Conservation (phyloP, 2,113 vertebrate genomes). For the Condylura cristata region DNA sequence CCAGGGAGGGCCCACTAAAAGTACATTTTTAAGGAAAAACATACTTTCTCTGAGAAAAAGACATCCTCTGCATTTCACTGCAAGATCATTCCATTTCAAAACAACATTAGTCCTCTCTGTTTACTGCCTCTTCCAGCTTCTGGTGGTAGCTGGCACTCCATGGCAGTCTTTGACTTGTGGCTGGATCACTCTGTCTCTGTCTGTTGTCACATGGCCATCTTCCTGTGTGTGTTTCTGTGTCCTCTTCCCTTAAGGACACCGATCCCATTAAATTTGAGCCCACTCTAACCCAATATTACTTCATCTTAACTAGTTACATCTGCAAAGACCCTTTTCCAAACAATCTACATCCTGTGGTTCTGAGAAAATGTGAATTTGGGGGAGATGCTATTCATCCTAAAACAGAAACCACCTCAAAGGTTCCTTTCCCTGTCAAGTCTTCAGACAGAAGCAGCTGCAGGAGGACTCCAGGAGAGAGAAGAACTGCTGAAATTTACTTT, state of each 20-base stretch:
- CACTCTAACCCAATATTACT: not conserved
- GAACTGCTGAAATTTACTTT: not conserved
- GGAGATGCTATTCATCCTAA: not conserved
- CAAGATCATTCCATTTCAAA: not conserved
- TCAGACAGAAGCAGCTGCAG: not conserved
- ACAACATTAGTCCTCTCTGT: not conserved
- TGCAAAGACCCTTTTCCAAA: not conserved
- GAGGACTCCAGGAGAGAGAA: not conserved
- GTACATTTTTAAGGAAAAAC: not conserved
- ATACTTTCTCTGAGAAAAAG: not conserved
- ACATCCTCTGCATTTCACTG: not conserved
- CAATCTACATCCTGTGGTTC: not conserved
- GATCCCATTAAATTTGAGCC: not conserved
- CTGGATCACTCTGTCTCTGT: not conserved
- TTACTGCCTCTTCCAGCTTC: not conserved
- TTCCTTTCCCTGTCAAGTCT: not conserved
- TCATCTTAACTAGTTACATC: not conserved
- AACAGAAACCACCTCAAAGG: not conserved
- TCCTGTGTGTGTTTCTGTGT: not conserved
- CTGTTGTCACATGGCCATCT: not conserved
- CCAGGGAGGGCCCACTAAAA: too few relatives aligned
- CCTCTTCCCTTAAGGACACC: not conserved
- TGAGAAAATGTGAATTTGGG: not conserved
- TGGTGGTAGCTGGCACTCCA: not conserved
- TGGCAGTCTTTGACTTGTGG: not conserved